Evolutionary conservation across 2,888 invertebrate genomes (phyloP).

Genomic region (Spicauda simplicius): DNA sequence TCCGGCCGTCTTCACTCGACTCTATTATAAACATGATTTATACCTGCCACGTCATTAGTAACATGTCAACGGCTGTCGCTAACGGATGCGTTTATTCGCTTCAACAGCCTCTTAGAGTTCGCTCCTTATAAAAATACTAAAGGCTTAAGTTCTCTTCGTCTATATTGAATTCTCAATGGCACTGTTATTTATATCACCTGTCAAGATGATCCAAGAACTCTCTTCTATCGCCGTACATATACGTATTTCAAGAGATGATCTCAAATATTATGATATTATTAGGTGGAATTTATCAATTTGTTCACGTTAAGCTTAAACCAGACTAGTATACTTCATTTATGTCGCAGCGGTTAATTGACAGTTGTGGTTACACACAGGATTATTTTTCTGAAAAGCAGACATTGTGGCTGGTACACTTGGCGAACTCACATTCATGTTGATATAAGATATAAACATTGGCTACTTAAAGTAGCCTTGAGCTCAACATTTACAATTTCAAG

Average conservation of each 20-base stretch:
- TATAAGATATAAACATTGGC: background rate
- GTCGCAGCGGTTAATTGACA: conserved; percentile 9
- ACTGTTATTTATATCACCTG: background rate
- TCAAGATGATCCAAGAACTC: background rate
- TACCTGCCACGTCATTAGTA: conserved; percentile 80
- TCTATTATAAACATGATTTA: conserved; percentile 80
- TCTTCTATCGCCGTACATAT: background rate
- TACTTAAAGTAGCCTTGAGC: conserved; percentile 14
- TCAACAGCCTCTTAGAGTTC: conserved; percentile 57
- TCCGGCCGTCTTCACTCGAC: conserved; percentile 64
- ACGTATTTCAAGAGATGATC: background rate
- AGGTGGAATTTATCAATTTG: background rate
- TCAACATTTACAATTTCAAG: conserved; percentile 36
- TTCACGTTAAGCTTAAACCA: background rate
- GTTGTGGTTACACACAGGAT: conserved; percentile 10
- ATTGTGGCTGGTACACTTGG: background rate
- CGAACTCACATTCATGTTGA: background rate
- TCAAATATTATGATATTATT: background rate
- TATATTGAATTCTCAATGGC: background rate
- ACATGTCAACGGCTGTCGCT: conserved; percentile 71
- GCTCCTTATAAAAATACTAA: conserved; percentile 36
- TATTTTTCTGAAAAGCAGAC: conserved; percentile 7
- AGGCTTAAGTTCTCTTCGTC: background rate
- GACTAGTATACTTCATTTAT: background rate
- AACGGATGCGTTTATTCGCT: conserved; percentile 76